Conservation (phyloP, 2,113 vertebrate species). For the Lagopus muta region DNA sequence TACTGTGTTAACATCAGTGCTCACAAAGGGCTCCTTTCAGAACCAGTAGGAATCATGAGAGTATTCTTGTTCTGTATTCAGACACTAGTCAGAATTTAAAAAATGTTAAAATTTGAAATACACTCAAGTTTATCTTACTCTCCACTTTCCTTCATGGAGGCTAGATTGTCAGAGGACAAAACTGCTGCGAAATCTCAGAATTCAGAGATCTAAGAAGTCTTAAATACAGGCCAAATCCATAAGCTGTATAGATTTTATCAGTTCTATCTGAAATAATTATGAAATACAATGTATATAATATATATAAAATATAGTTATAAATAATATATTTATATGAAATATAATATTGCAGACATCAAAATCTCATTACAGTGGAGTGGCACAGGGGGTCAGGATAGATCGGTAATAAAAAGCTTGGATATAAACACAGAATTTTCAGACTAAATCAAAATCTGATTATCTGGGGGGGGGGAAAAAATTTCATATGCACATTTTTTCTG, state of each 20-base stretch:
- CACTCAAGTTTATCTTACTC: neutral
- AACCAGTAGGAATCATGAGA: neutral
- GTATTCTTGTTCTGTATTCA: neutral
- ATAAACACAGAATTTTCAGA: neutral
- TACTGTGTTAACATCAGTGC: fast-evolving
- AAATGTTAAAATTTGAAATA: neutral
- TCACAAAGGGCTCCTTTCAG: neutral
- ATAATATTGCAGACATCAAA: neutral
- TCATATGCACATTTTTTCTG: neutral
- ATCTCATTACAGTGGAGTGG: neutral
- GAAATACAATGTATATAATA: too few relatives aligned
- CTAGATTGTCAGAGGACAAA: neutral
- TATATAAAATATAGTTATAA: too few relatives aligned
- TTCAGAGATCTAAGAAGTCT: neutral
- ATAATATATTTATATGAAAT: neutral
- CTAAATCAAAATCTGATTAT: neutral
- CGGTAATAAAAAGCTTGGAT: neutral
- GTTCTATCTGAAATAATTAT: neutral
- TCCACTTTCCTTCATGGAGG: neutral
- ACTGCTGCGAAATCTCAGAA: neutral
- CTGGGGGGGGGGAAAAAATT: neutral
- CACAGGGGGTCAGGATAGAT: neutral
- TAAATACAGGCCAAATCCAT: neutral
- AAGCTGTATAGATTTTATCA: neutral
- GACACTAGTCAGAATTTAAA: neutral